Percentiles rank a stretch among this genome's conserved stretches.
These are phyloP conservation scores for Agriopis leucophaearia DNA, from an alignment of 2,888 invertebrate species.

Conservation along the genomic window DNA sequence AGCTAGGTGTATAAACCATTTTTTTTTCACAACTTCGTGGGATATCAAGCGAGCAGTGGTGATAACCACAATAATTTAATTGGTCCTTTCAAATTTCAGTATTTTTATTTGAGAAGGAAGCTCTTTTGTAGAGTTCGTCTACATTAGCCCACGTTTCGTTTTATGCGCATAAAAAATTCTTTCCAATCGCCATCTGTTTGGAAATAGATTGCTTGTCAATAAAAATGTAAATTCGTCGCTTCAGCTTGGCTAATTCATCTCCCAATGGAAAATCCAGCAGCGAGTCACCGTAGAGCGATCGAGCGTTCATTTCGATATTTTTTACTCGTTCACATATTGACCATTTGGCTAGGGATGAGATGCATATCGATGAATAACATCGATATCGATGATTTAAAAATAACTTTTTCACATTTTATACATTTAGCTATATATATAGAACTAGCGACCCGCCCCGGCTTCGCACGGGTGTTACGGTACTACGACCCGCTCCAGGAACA, in stretches of 20 bases:
- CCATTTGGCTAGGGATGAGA: conserved; percentile 57
- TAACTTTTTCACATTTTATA: neutral
- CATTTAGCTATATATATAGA: neutral
- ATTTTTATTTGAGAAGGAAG: neutral
- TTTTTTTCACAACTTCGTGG: neutral
- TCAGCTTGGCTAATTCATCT: conserved; percentile 85
- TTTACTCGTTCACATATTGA: conserved; percentile 77
- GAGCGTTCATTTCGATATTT: conserved; percentile 79
- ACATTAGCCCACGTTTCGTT: conserved; percentile 12
- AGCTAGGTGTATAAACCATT: too few relatives aligned
- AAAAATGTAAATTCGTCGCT: conserved; percentile 85
- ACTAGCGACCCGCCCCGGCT: too few relatives aligned
- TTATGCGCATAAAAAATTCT: conserved; percentile 62
- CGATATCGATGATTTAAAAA: conserved; percentile 5
- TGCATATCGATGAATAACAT: neutral
- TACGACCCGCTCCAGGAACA: too few relatives aligned
- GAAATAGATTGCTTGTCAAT: conserved; percentile 85
- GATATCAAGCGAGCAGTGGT: too few relatives aligned
- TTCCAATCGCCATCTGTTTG: conserved; percentile 76
- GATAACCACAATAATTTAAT: neutral
- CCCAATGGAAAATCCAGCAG: conserved; percentile 83
- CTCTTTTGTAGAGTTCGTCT: neutral
- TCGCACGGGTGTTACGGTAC: too few relatives aligned
- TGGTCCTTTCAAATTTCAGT: neutral
- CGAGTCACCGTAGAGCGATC: conserved; percentile 84